Base-by-base conservation (phyloP, 1,140 invertebrate species). In the Formica selysi region DNA sequence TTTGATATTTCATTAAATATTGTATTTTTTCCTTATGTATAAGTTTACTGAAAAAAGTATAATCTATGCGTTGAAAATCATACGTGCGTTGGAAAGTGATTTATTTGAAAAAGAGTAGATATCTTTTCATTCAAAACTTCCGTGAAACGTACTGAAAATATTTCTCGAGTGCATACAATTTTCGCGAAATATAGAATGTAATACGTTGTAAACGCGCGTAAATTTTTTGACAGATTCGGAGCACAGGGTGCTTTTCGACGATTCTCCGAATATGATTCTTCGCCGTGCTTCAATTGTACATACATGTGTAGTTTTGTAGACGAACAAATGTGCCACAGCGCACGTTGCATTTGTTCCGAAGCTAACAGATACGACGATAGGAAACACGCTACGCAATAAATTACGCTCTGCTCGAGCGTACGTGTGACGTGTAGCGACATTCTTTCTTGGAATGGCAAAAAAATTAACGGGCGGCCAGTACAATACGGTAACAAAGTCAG, bases 311-410 rank as follows among this genome's bases (percentile, higher is more conserved):
- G 32, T 29, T 79, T 64, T 19, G 22, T 67, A 19, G 38, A 26
- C 19, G 84, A 36, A 19, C 38, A 51, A 59, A 86, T 10, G 78
- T 29, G 22, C 48, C 44, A 19, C 44, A 48, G 44, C 22, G 76
- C 38, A 61, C 22, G 16, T 61, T 74, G 70, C 76, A 74, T 86
- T 89, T 81, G 76, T 86, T 80, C 32, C 36, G 67, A 22, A 36
- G 61, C 85, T 83, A 88, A 86, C 71, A 88, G 64, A 88, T 83
- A 76, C 54, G 54, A 59, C 73, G 87, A 88, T 89, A 89, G 85
- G 48, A 29, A 51, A n/a, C 88, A 86, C 86, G 81, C 41, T 16
- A 85, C 73, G 32, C 76, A 64, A 86, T 89, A 88, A 89, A 86
- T 88, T 67, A 73, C 41, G 68, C 59, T 61, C 38, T 62, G 26